Conservation (phyloP, 1,140 invertebrate species). For the Zaprionus vittiger region DNA sequence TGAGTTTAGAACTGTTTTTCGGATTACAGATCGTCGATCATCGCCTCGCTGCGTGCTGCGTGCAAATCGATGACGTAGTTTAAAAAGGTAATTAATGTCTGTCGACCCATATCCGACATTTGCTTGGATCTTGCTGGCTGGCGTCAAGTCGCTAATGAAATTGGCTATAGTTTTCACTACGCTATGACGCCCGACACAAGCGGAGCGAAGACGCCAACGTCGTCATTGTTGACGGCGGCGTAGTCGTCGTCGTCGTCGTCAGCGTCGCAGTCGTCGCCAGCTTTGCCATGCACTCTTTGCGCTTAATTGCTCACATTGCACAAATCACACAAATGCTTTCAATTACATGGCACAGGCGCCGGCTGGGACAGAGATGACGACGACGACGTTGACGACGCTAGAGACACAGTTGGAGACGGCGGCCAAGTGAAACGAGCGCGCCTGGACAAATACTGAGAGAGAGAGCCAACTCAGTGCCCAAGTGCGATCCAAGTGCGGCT, state of each 20-base stretch:
- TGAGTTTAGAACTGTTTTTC: neutral
- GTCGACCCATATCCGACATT: constrained; percentile 33
- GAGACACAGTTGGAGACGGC: neutral
- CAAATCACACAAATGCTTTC: constrained; percentile 82
- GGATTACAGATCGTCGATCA: neutral
- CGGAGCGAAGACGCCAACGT: neutral
- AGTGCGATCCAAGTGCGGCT: constrained; percentile 22
- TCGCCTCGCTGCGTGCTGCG: neutral
- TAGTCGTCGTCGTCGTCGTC: neutral
- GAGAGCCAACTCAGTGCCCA: constrained; percentile 33
- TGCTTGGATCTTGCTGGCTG: constrained; percentile 36
- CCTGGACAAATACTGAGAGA: constrained; percentile 69
- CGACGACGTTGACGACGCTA: neutral
- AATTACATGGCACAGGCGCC: constrained; percentile 67
- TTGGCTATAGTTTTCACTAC: constrained; percentile 65
- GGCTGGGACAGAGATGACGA: constrained; percentile 20
- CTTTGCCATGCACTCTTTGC: constrained; percentile 24
- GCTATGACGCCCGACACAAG: neutral
- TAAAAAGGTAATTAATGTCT: constrained; percentile 10
- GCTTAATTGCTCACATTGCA: constrained; percentile 77
- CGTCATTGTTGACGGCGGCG: too few species aligned
- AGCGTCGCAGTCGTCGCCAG: constrained; percentile 12
- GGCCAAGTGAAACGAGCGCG: constrained; percentile 48
- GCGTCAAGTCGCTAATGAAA: constrained; percentile 78
- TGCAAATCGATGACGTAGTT: constrained; percentile 15